These are phyloP conservation scores for Montipora efflorescens DNA, from an alignment of 64 coral and sea anemone genomes.

Conservation along the genomic window DNA sequence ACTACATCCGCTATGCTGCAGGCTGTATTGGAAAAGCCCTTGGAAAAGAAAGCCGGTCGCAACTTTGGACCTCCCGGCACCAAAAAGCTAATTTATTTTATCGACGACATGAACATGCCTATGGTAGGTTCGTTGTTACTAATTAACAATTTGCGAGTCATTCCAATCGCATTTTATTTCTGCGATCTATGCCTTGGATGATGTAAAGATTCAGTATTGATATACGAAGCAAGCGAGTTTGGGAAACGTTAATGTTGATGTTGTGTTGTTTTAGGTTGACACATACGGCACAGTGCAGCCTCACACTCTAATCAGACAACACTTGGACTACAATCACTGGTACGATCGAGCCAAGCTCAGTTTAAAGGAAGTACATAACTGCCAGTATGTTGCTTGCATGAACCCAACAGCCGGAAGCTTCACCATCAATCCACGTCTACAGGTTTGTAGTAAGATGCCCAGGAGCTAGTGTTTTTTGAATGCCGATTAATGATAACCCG, in stretches of 20 bases:
- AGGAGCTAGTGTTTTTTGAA: no score
- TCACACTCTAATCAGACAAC: conserved; percentile 98
- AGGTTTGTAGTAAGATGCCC: conserved; percentile 31
- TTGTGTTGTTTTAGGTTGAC: conserved; percentile 83
- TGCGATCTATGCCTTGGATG: no score
- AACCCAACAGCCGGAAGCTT: conserved; percentile 99
- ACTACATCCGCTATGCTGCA: conserved; percentile 99
- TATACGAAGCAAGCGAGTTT: no score
- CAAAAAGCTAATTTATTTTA: conserved; percentile 97
- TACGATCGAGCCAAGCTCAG: conserved; percentile 93
- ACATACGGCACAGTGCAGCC: conserved; percentile 98
- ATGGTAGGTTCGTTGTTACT: conserved; percentile 44
- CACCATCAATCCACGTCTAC: conserved; percentile 96
- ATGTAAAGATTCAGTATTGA: neutral
- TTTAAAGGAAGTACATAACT: conserved; percentile 95
- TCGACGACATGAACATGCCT: conserved; percentile 99
- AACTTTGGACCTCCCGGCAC: conserved; percentile 97
- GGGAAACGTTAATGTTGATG: neutral
- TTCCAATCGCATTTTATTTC: no score
- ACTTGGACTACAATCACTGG: conserved; percentile 99
- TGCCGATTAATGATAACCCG: no score
- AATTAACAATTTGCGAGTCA: no score
- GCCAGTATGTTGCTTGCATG: conserved; percentile 99
- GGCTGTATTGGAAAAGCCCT: conserved; percentile 89
- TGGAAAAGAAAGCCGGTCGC: conserved; percentile 98